These are phyloP conservation scores for Oophaga sylvatica DNA, from an alignment of 2,797 vertebrate species.

Conservation along the genomic window DNA sequence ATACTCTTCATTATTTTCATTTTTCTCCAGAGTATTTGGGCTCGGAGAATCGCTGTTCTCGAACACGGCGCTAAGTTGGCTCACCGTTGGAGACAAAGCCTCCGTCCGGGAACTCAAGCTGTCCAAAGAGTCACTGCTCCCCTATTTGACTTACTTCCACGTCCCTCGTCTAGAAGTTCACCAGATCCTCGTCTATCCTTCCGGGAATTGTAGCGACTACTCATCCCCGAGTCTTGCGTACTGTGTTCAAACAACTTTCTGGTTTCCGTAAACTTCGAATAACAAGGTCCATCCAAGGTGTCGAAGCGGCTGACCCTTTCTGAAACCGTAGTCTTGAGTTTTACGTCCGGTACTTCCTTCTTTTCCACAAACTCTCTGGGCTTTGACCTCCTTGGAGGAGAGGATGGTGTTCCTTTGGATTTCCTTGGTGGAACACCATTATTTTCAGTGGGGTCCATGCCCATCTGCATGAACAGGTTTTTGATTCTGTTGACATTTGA, in stretches of 20 bases:
- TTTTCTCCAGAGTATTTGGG: conserved; percentile 71
- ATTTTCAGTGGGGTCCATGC: conserved; percentile 80
- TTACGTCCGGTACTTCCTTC: conserved; percentile 85
- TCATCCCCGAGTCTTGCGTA: conserved; percentile 81
- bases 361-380: conserved; percentile 92
- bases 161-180: conserved; percentile 89
- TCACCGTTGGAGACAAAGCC: conserved; percentile 93
- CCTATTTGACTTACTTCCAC: conserved; percentile 85
- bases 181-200: conserved; percentile 84
- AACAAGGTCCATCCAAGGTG: conserved; percentile 77
- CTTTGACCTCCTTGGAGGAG: conserved; percentile 85
- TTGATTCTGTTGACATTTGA: conserved; percentile 98
- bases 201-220: conserved; percentile 85
- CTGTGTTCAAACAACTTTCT: conserved; percentile 94
- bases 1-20: conserved; percentile 77
- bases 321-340: conserved; percentile 79
- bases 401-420: conserved; percentile 75
- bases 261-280: conserved; percentile 92
- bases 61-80: conserved; percentile 95
- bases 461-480: conserved; percentile 99
- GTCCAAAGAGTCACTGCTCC: conserved; percentile 94
- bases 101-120: conserved; percentile 94
- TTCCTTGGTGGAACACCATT: conserved; percentile 68
- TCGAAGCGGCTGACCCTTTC: conserved; percentile 79
- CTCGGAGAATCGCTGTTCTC: conserved; percentile 84